Conservation (phyloP, 2,888 invertebrate genomes). For the Rotaria sp. region DNA sequence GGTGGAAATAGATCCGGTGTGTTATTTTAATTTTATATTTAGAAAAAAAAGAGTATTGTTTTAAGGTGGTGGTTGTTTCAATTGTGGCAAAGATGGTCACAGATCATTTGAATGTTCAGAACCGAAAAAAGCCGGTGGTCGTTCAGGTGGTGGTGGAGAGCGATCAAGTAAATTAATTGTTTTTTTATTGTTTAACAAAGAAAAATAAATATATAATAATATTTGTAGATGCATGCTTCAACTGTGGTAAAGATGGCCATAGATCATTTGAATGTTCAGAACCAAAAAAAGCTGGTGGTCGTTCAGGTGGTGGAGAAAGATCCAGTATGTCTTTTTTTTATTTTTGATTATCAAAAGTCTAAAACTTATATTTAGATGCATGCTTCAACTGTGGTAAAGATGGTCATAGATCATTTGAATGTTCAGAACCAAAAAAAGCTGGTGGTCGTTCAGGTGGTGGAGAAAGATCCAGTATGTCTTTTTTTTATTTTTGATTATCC, state of each 20-base stretch:
- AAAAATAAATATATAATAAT: not conserved
- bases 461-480: not conserved
- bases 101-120: not conserved
- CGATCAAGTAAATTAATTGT: not conserved
- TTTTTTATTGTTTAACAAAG: not conserved
- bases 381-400: not conserved
- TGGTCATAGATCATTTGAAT: not conserved
- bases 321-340: not conserved
- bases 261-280: not conserved
- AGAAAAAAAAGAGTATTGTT: not conserved
- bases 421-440: not conserved
- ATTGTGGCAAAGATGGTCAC: slow-evolving; percentile 4
- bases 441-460: not conserved
- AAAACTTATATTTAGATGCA: not conserved
- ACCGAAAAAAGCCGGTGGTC: not conserved
- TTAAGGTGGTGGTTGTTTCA: not conserved
- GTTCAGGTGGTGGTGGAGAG: not conserved
- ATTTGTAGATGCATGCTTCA: not conserved
- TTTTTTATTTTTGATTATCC: not conserved
- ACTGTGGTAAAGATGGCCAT: slow-evolving; percentile 10
- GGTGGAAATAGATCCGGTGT: not conserved
- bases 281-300: not conserved
- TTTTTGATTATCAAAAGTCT: not conserved
- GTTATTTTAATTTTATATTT: not conserved
- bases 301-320: not conserved